These are phyloP conservation scores for Luperina testacea DNA, from an alignment of 2,888 invertebrate species.

Conservation along the genomic window DNA sequence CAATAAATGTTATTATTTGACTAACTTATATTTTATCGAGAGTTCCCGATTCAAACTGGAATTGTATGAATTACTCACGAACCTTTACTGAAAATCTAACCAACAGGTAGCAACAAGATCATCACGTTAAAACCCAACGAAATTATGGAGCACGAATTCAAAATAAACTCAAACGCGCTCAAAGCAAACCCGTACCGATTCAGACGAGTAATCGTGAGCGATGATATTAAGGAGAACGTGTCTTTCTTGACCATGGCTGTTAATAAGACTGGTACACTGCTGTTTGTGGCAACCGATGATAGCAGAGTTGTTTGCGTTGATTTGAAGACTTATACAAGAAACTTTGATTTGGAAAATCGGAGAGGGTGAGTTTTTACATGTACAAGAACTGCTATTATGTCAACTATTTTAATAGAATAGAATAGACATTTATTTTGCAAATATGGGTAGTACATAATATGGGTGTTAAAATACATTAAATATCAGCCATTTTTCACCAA, in stretches of 20 bases:
- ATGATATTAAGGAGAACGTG: slow-evolving; percentile 79
- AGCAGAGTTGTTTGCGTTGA: slow-evolving; percentile 84
- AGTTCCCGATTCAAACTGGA: not conserved
- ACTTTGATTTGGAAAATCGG: slow-evolving; percentile 84
- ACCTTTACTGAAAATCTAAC: not conserved
- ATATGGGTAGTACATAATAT: too few species aligned
- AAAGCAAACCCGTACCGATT: slow-evolving; percentile 74
- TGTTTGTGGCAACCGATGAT: slow-evolving; percentile 86
- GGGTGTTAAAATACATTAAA: too few species aligned
- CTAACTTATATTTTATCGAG: not conserved
- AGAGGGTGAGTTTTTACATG: slow-evolving; percentile 80
- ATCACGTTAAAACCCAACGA: slow-evolving; percentile 82
- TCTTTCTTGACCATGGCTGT: slow-evolving; percentile 81
- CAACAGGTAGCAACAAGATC: slow-evolving; percentile 83
- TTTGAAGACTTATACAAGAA: slow-evolving; percentile 79
- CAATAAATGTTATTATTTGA: too few species aligned
- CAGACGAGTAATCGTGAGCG: slow-evolving; percentile 74
- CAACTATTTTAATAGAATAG: too few species aligned
- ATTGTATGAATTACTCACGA: not conserved
- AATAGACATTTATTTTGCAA: too few species aligned
- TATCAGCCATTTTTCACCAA: too few species aligned
- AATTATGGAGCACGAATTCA: slow-evolving; percentile 80
- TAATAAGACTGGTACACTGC: slow-evolving; percentile 82
- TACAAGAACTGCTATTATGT: too few species aligned
- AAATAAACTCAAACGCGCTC: slow-evolving; percentile 68